Percentiles rank a stretch among this genome's conserved stretches.
These are phyloP conservation scores for Hephaestus fuliginosus DNA, from an alignment of 2,797 vertebrate species.

Conservation along the genomic window DNA sequence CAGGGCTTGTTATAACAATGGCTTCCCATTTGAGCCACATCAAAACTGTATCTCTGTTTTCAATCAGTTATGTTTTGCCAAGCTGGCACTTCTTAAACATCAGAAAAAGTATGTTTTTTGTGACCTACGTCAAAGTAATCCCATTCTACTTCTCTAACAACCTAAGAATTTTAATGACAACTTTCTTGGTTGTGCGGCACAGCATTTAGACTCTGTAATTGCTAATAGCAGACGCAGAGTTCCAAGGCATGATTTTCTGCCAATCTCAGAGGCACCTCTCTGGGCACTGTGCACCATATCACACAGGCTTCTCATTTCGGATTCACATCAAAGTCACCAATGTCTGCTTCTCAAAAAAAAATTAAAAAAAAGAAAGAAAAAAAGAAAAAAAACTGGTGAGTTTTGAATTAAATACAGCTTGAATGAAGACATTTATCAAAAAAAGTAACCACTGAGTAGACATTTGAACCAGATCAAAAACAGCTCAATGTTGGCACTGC, in stretches of 20 bases:
- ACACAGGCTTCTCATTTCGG: slow-evolving; percentile 61
- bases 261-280: slow-evolving; percentile 67
- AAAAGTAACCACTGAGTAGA: slow-evolving; percentile 57
- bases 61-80: slow-evolving; percentile 62
- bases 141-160: slow-evolving; percentile 39
- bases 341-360: slow-evolving; percentile 26
- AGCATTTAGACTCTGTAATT: slow-evolving; percentile 61
- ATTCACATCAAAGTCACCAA: slow-evolving; percentile 71
- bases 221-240: slow-evolving; percentile 59
- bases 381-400: slow-evolving; percentile 7
- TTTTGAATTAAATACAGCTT: slow-evolving; percentile 52
- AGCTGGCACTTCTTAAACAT: slow-evolving; percentile 53
- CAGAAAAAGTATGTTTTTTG: slow-evolving; percentile 40
- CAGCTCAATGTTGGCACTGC: slow-evolving; percentile 45
- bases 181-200: slow-evolving; percentile 50
- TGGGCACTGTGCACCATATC: slow-evolving; percentile 53
- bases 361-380: not conserved
- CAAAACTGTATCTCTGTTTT: slow-evolving; percentile 62
- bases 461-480: slow-evolving; percentile 67
- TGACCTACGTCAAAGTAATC: slow-evolving; percentile 62
- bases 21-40: slow-evolving; percentile 59
- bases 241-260: slow-evolving; percentile 53
- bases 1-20: slow-evolving; percentile 62
- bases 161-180: slow-evolving; percentile 62
- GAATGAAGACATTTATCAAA: slow-evolving; percentile 62